Conservation (phyloP, 2,797 vertebrate species). For the Scleropages formosus region DNA sequence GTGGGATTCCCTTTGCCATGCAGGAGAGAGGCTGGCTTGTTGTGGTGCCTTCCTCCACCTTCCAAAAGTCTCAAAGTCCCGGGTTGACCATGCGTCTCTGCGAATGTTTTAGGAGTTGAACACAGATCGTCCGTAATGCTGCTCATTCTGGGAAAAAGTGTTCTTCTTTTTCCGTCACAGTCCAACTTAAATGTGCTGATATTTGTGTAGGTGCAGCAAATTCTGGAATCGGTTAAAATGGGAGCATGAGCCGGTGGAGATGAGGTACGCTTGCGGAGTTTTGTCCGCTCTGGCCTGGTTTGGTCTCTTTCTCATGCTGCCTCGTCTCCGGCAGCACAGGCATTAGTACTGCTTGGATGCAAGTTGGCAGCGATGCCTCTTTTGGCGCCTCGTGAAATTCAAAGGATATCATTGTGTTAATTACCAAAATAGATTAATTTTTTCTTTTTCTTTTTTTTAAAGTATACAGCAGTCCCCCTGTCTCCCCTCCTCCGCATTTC, state of each 20-base stretch:
- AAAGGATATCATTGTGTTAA: slow-evolving; percentile 45
- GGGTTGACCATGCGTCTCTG: too few relatives aligned
- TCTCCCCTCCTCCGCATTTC: slow-evolving; percentile 51
- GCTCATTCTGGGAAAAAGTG: too few relatives aligned
- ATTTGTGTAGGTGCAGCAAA: background rate
- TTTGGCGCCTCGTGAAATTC: slow-evolving; percentile 34
- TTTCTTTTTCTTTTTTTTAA: slow-evolving; percentile 51
- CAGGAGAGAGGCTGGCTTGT: too few relatives aligned
- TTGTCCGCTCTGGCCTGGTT: background rate
- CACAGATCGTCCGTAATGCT: too few relatives aligned
- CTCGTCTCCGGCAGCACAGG: too few relatives aligned
- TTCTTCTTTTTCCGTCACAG: too few relatives aligned
- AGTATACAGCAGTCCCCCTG: slow-evolving; percentile 32
- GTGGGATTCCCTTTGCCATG: slow-evolving; percentile 15
- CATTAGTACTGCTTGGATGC: slow-evolving; percentile 32
- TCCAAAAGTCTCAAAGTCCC: too few relatives aligned
- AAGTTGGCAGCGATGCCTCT: slow-evolving; percentile 37
- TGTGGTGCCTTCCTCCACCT: too few relatives aligned
- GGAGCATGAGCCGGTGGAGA: background rate
- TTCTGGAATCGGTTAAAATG: background rate
- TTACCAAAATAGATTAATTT: slow-evolving; percentile 61
- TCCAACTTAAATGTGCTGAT: background rate
- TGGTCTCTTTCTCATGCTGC: background rate
- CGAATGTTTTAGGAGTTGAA: too few relatives aligned
- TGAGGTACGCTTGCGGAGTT: background rate